Conservation (phyloP, 2,888 invertebrate genomes). For the Volucella bombylans region DNA sequence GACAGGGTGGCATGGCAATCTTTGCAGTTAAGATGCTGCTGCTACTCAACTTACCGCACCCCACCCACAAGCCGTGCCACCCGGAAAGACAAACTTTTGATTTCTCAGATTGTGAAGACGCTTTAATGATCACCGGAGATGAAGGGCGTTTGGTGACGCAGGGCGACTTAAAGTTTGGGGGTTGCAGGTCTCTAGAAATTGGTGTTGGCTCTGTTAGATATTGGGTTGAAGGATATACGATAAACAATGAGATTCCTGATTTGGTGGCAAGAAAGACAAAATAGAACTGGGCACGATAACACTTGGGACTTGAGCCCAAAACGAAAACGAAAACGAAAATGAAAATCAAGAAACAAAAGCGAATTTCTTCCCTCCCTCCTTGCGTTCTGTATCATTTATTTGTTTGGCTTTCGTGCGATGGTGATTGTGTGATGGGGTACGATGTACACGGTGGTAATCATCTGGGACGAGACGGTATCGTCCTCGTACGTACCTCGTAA, state of each 20-base stretch:
- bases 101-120: slow-evolving; percentile 72
- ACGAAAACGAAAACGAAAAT: slow-evolving; percentile 6
- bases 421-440: not conserved
- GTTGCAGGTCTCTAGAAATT: slow-evolving; percentile 22
- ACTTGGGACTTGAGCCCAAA: slow-evolving; percentile 67
- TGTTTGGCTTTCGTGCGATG: slow-evolving; percentile 25
- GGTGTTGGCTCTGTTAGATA: slow-evolving; percentile 3
- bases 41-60: too few species aligned
- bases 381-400: slow-evolving; percentile 53
- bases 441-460: slow-evolving; percentile 59
- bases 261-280: slow-evolving; percentile 37
- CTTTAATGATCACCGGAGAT: slow-evolving; percentile 59
- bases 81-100: slow-evolving; percentile 71
- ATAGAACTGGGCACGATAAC: slow-evolving; percentile 53
- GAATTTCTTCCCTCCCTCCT: not conserved
- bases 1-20: slow-evolving; percentile 17
- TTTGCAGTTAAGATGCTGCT: not conserved
- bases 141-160: too few species aligned
- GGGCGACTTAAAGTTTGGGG: not conserved
- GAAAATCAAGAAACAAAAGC: slow-evolving; percentile 60
- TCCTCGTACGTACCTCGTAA: slow-evolving; percentile 70
- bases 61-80: not conserved
- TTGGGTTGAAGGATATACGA: slow-evolving; percentile 55
- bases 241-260: slow-evolving; percentile 73
- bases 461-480: slow-evolving; percentile 68